Evolutionary conservation across 2,888 invertebrate species (phyloP), one percentile per base, ranked within the genome.

Genomic region (Erebia epiphron): DNA sequence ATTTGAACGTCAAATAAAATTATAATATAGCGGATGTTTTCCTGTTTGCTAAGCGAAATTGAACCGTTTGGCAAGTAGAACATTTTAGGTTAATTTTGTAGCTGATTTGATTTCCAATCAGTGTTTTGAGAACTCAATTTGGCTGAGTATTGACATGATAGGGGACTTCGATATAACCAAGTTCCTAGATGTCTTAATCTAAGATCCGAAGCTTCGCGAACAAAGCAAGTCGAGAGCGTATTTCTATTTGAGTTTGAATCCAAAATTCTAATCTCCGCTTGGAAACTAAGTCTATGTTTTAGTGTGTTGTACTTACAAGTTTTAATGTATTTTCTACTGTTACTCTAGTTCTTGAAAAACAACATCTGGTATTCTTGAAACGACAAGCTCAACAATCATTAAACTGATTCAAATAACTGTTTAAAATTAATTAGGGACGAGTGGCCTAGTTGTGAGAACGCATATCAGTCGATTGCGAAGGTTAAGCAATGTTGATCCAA

Each of bases 1-100:
- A 76, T 75, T 74, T 74, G 67, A 66, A 74, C 69, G 71, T 70
- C 70, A 74, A 72, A 69, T 68, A n/a, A n/a, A n/a, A n/a, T n/a
- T n/a, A n/a, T n/a, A 69, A 72, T 70, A 72, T 62, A 70, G 61
- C 61, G 66, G 56, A 68, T 68, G 65, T 41, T 26, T n/a, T 16
- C 56, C 57, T 61, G 41, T 68, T 58, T 71, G 69, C 65, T 69
- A 66, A 58, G 63, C 67, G 67, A 73, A 71, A 63, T 68, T 71
- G 61, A 69, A 71, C 64, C 64, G 52, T 71, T 62, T 69, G 66
- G 57, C 35, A 16, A 43, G 70, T 67, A 21, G 54, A 56, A 57
- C 43, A 69, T 65, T 65, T 62, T 65, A 62, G 50, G 64, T 50
- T 60, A 58, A 65, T 68, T 72, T 69, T 66, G 69, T 41, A 26